Conservation (phyloP, 2,888 invertebrate genomes). For the Tipula vernalis region DNA sequence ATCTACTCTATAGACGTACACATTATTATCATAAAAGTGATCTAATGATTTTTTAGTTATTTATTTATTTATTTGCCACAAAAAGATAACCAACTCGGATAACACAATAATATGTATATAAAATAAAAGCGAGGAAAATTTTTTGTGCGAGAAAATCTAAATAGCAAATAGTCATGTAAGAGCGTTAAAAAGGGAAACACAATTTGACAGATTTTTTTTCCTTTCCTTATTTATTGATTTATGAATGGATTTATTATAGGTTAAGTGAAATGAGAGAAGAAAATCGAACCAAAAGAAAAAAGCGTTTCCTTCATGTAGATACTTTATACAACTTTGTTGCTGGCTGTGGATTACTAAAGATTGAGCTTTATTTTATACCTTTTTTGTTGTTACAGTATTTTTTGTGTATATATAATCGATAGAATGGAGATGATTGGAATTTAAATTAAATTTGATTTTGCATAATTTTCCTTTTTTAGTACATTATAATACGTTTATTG, state of each 20-base stretch:
- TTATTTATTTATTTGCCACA: neutral
- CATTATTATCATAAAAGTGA: neutral
- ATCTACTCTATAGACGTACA: neutral
- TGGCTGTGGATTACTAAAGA: neutral
- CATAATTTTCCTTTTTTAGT: neutral
- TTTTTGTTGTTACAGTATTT: neutral
- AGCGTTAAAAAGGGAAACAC: neutral
- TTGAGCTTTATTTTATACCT: neutral
- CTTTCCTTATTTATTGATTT: neutral
- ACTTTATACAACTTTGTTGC: neutral
- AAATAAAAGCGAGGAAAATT: neutral
- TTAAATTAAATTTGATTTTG: constrained; percentile 4
- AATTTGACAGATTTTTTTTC: neutral
- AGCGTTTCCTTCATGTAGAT: neutral
- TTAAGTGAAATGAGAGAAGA: neutral
- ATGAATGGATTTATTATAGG: constrained; percentile 4
- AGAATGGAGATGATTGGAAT: neutral
- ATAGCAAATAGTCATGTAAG: neutral
- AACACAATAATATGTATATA: neutral
- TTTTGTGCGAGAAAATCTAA: neutral
- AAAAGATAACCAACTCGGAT: neutral
- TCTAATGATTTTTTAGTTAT: neutral
- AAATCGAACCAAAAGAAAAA: neutral
- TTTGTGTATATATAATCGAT: neutral
- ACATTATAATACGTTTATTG: neutral